Base-by-base conservation (phyloP, 2,797 vertebrate genomes). In the Halcyon leucocephala region DNA sequence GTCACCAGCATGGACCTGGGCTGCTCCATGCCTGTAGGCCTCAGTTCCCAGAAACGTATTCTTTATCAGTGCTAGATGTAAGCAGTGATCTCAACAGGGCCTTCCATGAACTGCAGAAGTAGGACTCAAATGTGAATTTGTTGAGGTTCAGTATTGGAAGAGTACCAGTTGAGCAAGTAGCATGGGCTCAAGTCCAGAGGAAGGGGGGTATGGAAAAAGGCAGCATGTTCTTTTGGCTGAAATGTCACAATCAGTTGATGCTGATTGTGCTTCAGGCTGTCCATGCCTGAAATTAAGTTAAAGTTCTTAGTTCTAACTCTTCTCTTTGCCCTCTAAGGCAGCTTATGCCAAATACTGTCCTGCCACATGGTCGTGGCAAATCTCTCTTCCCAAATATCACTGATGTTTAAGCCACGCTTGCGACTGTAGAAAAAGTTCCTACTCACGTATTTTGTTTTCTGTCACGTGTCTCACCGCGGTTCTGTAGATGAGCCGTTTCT, bases 401-500 rank as follows among this genome's bases (percentile, higher is more conserved):
- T 0, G 0, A 12, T 2, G 8, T 51, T 81, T 73, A 82, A 74
- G 37, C 57, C 73, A 52, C 0, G 10, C 51, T 58, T 65, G 28
- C 15, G 49, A 42, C 12, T 62, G 29, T 57, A 51, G 52, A 70
- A 89, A 91, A 93, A 28, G 39, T 70, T 82, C 52, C 77, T 62
- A 14, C 61, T 93, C 84, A 74, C 67, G 42, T 61, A 54, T 83
- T 92, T 82, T 82, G n/a, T 78, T 91, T 52, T 22, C 58, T 67
- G 69, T 60, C 61, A 57, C 2, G 2, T 82, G 81, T 65, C 82
- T 79, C 82, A n/a, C 91, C 83, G 73, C 51, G 69, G 19, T 14
- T 66, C 61, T 84, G 49, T 16, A 90, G 69, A 17, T 84, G 62
- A 95, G 46, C 55, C 58, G 51, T 73, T 82, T 66, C 88, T 95